Percentiles rank a stretch among this genome's conserved stretches.
Evolutionary conservation across 2,113 vertebrate species (phyloP).

Genomic region (Ptilonorhynchus violaceus): DNA sequence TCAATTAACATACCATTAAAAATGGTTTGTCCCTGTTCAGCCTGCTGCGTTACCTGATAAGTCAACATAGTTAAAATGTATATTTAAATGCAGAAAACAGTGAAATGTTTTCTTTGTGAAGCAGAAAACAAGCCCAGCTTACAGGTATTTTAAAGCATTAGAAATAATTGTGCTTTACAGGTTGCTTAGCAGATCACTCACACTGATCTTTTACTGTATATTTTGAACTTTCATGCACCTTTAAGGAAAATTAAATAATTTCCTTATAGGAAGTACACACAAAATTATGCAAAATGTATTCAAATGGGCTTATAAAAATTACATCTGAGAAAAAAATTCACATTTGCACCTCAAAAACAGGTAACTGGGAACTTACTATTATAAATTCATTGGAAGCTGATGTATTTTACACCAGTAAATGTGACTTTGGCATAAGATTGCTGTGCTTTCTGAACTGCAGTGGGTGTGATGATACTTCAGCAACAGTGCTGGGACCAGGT

Average conservation of each 20-base stretch:
- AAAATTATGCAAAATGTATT: slow-evolving; percentile 40
- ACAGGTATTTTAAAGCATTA: slow-evolving; percentile 18
- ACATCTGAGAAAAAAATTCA: not conserved
- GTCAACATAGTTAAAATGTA: slow-evolving; percentile 62
- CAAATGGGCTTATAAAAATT: slow-evolving; percentile 20
- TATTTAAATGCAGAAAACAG: slow-evolving; percentile 55
- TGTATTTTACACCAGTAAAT: not conserved
- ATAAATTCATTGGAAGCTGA: not conserved
- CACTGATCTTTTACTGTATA: not conserved
- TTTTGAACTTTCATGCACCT: slow-evolving; percentile 38
- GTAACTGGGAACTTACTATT: not conserved
- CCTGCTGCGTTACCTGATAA: slow-evolving; percentile 49
- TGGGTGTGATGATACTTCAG: not conserved
- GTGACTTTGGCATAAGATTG: not conserved
- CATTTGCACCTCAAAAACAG: slow-evolving; percentile 44
- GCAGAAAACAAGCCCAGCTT: slow-evolving; percentile 13
- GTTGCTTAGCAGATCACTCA: not conserved
- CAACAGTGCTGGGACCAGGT: not conserved
- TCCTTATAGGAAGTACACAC: slow-evolving; percentile 15
- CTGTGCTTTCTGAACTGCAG: not conserved
- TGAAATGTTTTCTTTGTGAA: slow-evolving; percentile 48
- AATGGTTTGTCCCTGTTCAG: slow-evolving; percentile 50
- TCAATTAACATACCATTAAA: slow-evolving; percentile 72
- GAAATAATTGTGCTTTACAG: slow-evolving; percentile 25
- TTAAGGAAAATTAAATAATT: slow-evolving; percentile 41